Conservation (phyloP, 2,888 invertebrate genomes). For the Diaperis boleti region DNA sequence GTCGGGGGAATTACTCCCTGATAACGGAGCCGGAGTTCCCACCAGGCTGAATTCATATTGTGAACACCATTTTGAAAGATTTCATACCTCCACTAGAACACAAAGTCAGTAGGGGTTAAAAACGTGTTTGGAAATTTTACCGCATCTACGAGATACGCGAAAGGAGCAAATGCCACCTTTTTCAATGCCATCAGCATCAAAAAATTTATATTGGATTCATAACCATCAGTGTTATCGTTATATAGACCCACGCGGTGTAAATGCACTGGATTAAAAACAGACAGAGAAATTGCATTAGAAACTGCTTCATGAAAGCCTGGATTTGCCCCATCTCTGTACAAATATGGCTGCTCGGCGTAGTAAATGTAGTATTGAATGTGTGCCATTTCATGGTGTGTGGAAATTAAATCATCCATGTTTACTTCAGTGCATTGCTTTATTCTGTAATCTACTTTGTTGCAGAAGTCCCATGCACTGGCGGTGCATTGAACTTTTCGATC, state of each 20-base stretch:
- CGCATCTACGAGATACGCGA: slow-evolving; percentile 84
- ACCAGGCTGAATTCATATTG: slow-evolving; percentile 81
- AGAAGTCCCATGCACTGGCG: slow-evolving; percentile 89
- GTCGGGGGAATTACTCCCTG: slow-evolving; percentile 82
- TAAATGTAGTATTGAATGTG: slow-evolving; percentile 86
- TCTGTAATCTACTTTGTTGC: slow-evolving; percentile 86
- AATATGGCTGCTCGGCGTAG: slow-evolving; percentile 79
- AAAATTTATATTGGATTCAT: slow-evolving; percentile 82
- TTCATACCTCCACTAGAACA: slow-evolving; percentile 81
- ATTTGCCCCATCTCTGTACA: slow-evolving; percentile 85
- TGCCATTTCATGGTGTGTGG: slow-evolving; percentile 87
- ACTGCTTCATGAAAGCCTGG: slow-evolving; percentile 90
- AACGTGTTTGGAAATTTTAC: too few relatives aligned
- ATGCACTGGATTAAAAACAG: slow-evolving; percentile 82
- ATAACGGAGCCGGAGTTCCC: slow-evolving; percentile 79
- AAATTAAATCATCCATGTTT: slow-evolving; percentile 81
- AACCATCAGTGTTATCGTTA: slow-evolving; percentile 74
- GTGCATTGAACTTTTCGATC: slow-evolving; percentile 79
- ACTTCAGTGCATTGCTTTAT: slow-evolving; percentile 88
- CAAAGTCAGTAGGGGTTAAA: background rate
- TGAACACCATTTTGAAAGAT: slow-evolving; percentile 80
- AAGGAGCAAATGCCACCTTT: slow-evolving; percentile 83
- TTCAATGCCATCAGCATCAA: slow-evolving; percentile 83
- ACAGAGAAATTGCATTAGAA: slow-evolving; percentile 83
- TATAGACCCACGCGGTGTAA: slow-evolving; percentile 79